Conservation (phyloP, 2,797 vertebrate genomes). For the Euthynnus affinis region DNA sequence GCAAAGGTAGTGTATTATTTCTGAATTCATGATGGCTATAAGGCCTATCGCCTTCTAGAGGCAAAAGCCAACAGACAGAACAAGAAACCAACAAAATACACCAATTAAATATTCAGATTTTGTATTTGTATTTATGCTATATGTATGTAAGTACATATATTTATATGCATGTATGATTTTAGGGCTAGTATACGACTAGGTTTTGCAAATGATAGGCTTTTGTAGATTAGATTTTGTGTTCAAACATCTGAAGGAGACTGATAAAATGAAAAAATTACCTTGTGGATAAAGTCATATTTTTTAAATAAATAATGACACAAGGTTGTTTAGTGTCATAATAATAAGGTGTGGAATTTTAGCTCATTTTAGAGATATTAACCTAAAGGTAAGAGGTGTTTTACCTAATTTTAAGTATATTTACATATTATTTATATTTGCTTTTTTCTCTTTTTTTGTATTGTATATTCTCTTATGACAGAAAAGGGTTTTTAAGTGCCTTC, state of each 20-base stretch:
- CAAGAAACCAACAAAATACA: slow-evolving; percentile 19
- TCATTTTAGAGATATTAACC: background rate
- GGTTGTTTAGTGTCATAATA: too few species aligned
- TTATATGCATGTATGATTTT: background rate
- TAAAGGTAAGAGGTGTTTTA: background rate
- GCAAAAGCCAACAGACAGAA: slow-evolving; percentile 37
- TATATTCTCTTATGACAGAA: background rate
- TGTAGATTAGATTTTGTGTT: background rate
- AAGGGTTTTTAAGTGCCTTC: background rate
- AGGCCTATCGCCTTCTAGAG: slow-evolving; percentile 40
- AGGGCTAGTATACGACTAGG: too few species aligned
- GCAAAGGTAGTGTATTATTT: slow-evolving; percentile 93
- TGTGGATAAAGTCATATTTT: background rate
- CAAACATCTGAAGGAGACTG: background rate
- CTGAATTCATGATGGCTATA: slow-evolving; percentile 83
- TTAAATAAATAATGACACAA: background rate
- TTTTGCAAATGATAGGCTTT: background rate
- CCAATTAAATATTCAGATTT: slow-evolving; percentile 19
- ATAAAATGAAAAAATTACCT: background rate
- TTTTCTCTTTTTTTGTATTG: background rate
- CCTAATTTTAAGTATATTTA: background rate
- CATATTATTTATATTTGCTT: too few species aligned
- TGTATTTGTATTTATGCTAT: slow-evolving; percentile 6
- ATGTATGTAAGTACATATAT: slow-evolving; percentile 11
- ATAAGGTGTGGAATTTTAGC: too few species aligned